Evolutionary conservation across 2,888 invertebrate species (phyloP).

Genomic region (Hololepta plana): DNA sequence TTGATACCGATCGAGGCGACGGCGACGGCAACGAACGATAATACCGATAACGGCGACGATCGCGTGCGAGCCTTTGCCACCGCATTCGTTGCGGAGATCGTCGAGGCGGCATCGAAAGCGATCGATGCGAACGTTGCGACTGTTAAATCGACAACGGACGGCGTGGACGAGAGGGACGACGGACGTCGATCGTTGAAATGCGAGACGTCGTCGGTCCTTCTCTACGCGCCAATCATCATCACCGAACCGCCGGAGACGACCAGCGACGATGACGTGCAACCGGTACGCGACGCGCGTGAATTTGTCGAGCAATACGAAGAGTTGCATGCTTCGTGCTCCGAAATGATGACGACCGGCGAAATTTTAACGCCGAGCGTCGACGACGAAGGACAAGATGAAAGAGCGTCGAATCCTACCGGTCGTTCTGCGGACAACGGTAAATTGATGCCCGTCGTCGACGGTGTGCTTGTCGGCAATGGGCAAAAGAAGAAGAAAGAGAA

Average conservation of each 20-base stretch:
- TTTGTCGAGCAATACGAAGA: conserved; percentile 28
- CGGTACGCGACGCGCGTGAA: conserved; percentile 16
- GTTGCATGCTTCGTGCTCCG: conserved; percentile 25
- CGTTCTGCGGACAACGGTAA: too few species aligned
- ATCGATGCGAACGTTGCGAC: too few species aligned
- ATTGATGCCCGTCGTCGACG: too few species aligned
- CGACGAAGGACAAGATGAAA: too few species aligned
- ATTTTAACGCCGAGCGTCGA: conserved; percentile 14
- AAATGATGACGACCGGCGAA: conserved; percentile 19
- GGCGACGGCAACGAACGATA: conserved; percentile 2
- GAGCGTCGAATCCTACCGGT: too few species aligned
- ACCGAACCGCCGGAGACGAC: conserved; percentile 20
- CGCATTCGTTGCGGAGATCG: conserved; percentile 16
- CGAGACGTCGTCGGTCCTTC: conserved; percentile 18
- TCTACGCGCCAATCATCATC: conserved; percentile 19
- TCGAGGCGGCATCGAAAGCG: conserved; percentile 14
- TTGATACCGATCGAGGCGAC: conserved; percentile 8
- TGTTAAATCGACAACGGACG: conserved; percentile 1
- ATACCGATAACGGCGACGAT: background rate
- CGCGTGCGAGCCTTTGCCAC: conserved; percentile 12
- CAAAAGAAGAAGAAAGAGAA: conserved; percentile 18
- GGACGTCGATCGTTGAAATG: conserved; percentile 12
- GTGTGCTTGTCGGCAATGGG: conserved; percentile 10
- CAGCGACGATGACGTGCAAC: conserved; percentile 14
- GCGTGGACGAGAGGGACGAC: conserved; percentile 3